A percentile compares a stretch with the other conserved stretches of the same genome.
phyloP scores from a whole-genome alignment of 2,888 invertebrate genomes.

The Schrankia costaestrigalis region DNA sequence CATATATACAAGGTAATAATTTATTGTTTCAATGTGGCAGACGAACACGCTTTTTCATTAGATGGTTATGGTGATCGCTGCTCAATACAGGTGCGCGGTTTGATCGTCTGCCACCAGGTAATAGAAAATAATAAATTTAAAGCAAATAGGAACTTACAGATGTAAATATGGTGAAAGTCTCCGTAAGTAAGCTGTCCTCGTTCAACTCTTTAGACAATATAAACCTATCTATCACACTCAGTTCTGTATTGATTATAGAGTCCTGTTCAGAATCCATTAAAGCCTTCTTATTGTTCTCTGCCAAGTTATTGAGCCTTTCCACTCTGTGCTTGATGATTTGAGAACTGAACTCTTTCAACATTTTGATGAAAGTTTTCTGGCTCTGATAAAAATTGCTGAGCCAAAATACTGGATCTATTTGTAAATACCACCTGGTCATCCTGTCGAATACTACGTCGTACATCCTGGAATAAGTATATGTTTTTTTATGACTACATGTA shows the following conservation, averaged over 20 bases:
- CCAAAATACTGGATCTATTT: constrained; percentile 59
- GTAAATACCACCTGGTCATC: constrained; percentile 68
- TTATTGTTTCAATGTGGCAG: no score
- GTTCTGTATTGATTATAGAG: constrained; percentile 37
- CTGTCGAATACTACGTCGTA: constrained; percentile 55
- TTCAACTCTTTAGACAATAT: constrained; percentile 52
- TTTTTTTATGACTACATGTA: neutral
- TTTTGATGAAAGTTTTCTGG: constrained; percentile 32
- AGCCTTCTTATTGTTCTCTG: constrained; percentile 22
- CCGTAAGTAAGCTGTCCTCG: constrained; percentile 41
- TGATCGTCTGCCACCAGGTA: no score
- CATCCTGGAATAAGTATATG: constrained; percentile 37
- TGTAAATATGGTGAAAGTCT: constrained; percentile 66
- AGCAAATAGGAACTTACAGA: no score
- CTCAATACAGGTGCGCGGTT: no score
- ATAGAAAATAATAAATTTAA: no score
- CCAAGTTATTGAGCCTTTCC: constrained; percentile 35
- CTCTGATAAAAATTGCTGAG: constrained; percentile 29
- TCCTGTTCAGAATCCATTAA: constrained; percentile 46
- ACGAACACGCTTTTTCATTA: no score
- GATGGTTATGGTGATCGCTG: no score
- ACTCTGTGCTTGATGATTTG: constrained; percentile 39
- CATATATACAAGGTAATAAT: no score
- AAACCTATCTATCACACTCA: constrained; percentile 65
- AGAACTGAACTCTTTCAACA: constrained; percentile 31